These are phyloP conservation scores for Elymnias hypermnestra DNA, from an alignment of 1,140 invertebrate species.

Conservation along the genomic window DNA sequence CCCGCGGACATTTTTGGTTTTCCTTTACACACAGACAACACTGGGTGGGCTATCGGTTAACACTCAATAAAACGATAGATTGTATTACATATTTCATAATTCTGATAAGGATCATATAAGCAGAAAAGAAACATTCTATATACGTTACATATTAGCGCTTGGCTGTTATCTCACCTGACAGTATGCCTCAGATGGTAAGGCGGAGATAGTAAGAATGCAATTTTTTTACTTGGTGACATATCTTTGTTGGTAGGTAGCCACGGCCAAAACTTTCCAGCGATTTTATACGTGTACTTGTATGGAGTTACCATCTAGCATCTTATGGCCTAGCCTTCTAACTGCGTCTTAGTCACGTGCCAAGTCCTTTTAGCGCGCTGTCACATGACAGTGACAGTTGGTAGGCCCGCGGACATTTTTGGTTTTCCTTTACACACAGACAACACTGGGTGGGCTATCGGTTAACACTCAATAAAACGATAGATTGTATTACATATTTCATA, in stretches of 20 bases:
- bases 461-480: slow-evolving; percentile 12
- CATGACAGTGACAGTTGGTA: slow-evolving; percentile 63
- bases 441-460: slow-evolving; percentile 43
- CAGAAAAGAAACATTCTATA: no score
- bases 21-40: slow-evolving; percentile 25
- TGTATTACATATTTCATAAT: slow-evolving; percentile 14
- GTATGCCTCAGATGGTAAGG: no score
- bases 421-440: slow-evolving; percentile 30
- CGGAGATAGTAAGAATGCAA: no score
- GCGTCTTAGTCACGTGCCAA: slow-evolving; percentile 67
- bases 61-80: slow-evolving; percentile 9
- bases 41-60: slow-evolving; percentile 44
- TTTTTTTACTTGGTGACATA: no score
- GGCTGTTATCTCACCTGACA: no score
- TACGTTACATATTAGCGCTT: no score
- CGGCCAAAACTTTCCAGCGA: no score
- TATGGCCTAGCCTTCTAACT: slow-evolving; percentile 63
- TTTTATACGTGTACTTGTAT: slow-evolving; percentile 49
- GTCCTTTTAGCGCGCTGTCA: slow-evolving; percentile 58
- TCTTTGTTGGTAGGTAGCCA: no score
- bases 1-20: slow-evolving; percentile 48
- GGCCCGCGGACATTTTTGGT: slow-evolving; percentile 46
- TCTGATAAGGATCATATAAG: neutral
- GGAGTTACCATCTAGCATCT: slow-evolving; percentile 67
- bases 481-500: slow-evolving; percentile 16